A percentile compares a stretch with the other conserved stretches of the same genome.
Conservation (phyloP, 1,140 invertebrate species). For the Drosophila lini region DNA sequence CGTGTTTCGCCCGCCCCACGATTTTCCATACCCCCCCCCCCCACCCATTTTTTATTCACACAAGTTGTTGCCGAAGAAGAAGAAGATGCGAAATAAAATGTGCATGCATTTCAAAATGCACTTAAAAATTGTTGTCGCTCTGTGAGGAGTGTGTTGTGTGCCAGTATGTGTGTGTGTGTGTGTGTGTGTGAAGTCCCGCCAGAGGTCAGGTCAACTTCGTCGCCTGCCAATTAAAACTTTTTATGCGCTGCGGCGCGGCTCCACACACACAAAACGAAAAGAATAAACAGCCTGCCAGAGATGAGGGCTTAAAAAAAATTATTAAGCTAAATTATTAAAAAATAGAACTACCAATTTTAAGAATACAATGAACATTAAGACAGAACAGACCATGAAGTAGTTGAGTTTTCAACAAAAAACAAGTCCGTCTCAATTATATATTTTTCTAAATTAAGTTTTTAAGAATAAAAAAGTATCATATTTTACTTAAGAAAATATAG, state of each 20-base stretch:
- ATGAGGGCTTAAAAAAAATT: constrained; percentile 6
- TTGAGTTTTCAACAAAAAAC: neutral
- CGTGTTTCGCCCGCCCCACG: neutral
- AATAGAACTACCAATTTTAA: neutral
- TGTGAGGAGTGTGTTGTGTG: constrained; percentile 10
- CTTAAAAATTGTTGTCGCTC: constrained; percentile 52
- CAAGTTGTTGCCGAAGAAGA: constrained; percentile 20
- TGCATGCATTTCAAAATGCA: constrained; percentile 58
- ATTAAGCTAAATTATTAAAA: neutral
- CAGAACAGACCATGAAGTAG: neutral
- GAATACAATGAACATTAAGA: neutral
- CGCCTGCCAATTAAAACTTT: constrained; percentile 81
- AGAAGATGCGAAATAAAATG: constrained; percentile 47
- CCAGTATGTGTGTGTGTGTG: constrained; percentile 22
- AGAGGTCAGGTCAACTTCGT: constrained; percentile 80
- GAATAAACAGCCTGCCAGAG: constrained; percentile 5
- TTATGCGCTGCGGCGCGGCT: constrained; percentile 70
- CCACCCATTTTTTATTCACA: neutral
- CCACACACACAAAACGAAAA: constrained; percentile 28
- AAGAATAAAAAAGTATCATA: too few relatives aligned
- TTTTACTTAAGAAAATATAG: too few relatives aligned
- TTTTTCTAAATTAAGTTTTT: neutral
- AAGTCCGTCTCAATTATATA: neutral
- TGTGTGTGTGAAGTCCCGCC: constrained; percentile 48
- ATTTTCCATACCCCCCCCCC: neutral